Conservation (phyloP, 2,888 invertebrate genomes). For the Gymnoscelis rufifasciata region DNA sequence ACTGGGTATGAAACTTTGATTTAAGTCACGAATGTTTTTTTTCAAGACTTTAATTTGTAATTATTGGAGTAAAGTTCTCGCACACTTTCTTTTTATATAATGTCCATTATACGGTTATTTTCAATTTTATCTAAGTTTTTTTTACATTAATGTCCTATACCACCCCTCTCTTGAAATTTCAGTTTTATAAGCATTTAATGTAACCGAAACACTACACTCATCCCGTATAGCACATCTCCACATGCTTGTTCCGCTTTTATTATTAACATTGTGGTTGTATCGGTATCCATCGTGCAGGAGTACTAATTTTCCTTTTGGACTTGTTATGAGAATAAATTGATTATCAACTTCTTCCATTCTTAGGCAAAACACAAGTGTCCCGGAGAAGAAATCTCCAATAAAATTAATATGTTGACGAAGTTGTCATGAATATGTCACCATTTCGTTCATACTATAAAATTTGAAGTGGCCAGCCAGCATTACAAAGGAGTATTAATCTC, state of each 20-base stretch:
- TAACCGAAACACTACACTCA: conserved; percentile 1
- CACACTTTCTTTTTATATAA: conserved; percentile 1
- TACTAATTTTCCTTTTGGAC: conserved; percentile 6
- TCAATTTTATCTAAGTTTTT: conserved; percentile 7
- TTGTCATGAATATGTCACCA: conserved; percentile 5
- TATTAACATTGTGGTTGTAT: conserved; percentile 9
- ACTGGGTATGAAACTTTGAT: neutral
- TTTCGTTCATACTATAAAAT: conserved; percentile 5
- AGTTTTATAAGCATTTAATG: conserved; percentile 5
- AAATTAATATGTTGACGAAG: conserved; percentile 3
- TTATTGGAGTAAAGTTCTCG: conserved; percentile 2
- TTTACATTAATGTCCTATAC: conserved; percentile 8
- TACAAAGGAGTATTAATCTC: conserved; percentile 1
- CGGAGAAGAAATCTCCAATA: conserved; percentile 2
- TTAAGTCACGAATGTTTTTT: conserved; percentile 4
- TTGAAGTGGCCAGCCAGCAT: neutral
- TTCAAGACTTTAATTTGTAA: conserved; percentile 2
- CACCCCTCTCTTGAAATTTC: conserved; percentile 2
- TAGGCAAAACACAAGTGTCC: conserved; percentile 5
- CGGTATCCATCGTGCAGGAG: neutral
- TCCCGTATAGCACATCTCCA: conserved; percentile 6
- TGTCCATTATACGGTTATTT: conserved; percentile 5
- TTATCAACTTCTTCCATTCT: conserved; percentile 7
- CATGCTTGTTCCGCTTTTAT: conserved; percentile 4
- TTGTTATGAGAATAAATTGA: conserved; percentile 6